Base-by-base conservation (phyloP, 2,888 invertebrate genomes). In the Dusona sp. region DNA sequence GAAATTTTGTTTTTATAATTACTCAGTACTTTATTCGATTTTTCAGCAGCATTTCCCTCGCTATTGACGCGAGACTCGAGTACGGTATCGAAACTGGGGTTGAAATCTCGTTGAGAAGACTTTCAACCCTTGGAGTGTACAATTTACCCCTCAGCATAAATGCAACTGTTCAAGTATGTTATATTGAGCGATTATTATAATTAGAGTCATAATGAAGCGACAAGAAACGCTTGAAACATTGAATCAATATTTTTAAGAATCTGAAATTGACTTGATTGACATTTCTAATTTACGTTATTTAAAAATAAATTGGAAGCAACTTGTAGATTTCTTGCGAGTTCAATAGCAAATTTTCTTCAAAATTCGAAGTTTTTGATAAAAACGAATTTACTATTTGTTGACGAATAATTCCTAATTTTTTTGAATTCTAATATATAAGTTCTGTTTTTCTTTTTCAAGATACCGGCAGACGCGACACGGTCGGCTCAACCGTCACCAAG, bases 31-130 rank as follows among this genome's bases (percentile, higher is more conserved):
- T 16, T 29, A 16, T 29, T 61, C 61, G 29, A 61, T 29, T 29
- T 29, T 61, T 16, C 93, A 90, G 92, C 88, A 95, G 96, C 36
- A 95, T 96, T 88, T 97, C 97, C 0, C 95, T 96, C 88, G 97
- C 97, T 3, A 95, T 97, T 93, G 97, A 98, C 94, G 95, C 97
- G 16, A 96, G 98, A 67, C 94, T 98, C 61, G 98, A 98, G 92
- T 96, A 96, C 88, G 97, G 98, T 0, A 96, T 98, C 16, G 97
- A 98, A 90, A 96, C 96, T 51, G 96, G 96, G 79, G 96, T 97
- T 22, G 98, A 98, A 93, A 96, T 98, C 29, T 95, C 96, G 65
- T 95, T 97, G 25, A 96, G 97, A 85, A 96, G 97, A 91, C 95
- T 97, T 88, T 95, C 97, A 72, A 96, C 97, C 57, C 95, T 96